Evolutionary conservation across 2,797 vertebrate genomes (phyloP), one percentile per base, ranked within the genome.

Genomic region (Coregonus suidteri): DNA sequence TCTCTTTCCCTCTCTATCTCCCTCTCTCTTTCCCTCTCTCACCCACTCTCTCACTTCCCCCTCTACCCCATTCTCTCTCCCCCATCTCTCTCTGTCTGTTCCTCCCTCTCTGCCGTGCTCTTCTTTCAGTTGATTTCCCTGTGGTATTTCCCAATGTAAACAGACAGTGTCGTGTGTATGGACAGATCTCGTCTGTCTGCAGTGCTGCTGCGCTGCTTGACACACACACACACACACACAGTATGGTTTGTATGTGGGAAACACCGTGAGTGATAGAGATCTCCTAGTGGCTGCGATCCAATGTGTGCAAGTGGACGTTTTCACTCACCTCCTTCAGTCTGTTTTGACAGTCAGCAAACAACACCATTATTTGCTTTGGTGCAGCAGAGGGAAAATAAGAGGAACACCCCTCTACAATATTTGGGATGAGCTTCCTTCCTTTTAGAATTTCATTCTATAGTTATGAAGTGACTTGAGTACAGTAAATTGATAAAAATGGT

Each of bases 121-220:
- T 7, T n/a, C 18, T 41, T 62, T 62, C 35, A 13, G 53, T 80
- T 62, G 7, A 76, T 82, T 41, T 69, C 69, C 53, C 35, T 75
- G 78, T 53, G 59, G 47, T 34, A 70, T 76, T 80, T 73, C 74
- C 65, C 77, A 35, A 75, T 34, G 73, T 80, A 85, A 85, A 88
- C 88, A 91, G 51, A 74, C 68, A 77, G 71, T 2, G 71, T 30
- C 80, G 85, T 86, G 79, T 88, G 83, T 75, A 65, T 1, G 4
- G 70, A 74, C 77, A 84, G 87, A 89, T 89, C 83, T 88, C 84
- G 85, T 92, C 88, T 90, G 83, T 90, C 84, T 69, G 87, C 47
- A 6, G 76, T 41, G 83, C 80, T 47, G 41, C 41, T 47, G 41
- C 41, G 41, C 41, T 47, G 41, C 41, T 47, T 47, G 9, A 47